phyloP scores from a whole-genome alignment of 2,797 vertebrate species.

The Onychomys torridus region DNA sequence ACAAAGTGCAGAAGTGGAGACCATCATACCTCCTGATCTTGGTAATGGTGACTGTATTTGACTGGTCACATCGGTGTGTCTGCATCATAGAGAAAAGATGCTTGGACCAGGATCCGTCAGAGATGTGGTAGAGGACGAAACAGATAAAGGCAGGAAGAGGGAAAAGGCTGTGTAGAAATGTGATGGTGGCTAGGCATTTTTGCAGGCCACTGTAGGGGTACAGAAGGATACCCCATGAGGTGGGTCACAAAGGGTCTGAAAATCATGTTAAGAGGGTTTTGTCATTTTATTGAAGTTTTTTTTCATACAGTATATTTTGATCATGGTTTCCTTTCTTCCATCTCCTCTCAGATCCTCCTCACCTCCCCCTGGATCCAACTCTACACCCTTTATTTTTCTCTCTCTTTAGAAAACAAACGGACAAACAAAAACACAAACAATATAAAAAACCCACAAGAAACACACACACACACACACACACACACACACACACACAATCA shows the following conservation, averaged over 20 bases:
- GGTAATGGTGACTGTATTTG: not conserved
- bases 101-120: not conserved
- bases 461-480: too few relatives aligned
- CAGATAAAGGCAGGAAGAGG: not conserved
- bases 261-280: not conserved
- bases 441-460: not conserved
- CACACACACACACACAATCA: not conserved
- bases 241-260: fast-evolving
- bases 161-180: not conserved
- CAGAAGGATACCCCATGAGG: fast-evolving
- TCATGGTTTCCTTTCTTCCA: not conserved
- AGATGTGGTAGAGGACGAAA: not conserved
- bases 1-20: not conserved
- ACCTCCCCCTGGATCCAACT: not conserved
- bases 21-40: not conserved
- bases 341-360: not conserved
- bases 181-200: not conserved
- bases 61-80: not conserved
- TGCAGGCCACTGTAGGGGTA: fast-evolving
- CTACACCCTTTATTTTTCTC: not conserved
- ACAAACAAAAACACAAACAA: not conserved
- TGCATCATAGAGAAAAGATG: not conserved
- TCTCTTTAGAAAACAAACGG: not conserved
- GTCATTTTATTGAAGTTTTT: not conserved
- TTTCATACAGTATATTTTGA: not conserved